Conservation (phyloP, 1,140 invertebrate genomes). For the Aphaenogaster ashmeadi region DNA sequence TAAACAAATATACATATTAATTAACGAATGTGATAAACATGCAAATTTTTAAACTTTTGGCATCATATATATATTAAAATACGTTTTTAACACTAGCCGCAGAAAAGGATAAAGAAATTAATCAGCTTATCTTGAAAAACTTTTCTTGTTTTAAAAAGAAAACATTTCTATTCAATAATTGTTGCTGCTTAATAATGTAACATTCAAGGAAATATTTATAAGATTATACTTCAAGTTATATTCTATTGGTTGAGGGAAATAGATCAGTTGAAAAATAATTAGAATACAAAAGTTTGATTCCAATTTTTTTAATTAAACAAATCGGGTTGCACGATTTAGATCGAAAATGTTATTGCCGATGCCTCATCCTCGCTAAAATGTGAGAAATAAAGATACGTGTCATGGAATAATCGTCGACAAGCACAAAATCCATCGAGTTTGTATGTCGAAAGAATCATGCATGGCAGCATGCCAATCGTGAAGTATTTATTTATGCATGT, state of each 20-base stretch:
- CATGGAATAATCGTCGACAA: slow-evolving; percentile 64
- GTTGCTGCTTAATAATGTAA: background rate
- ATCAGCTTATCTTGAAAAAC: background rate
- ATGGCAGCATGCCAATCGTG: slow-evolving; percentile 80
- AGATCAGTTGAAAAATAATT: slow-evolving; percentile 9
- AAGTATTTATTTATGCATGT: slow-evolving; percentile 52
- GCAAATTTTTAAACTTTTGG: background rate
- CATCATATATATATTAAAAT: background rate
- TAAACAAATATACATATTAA: background rate
- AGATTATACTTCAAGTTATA: background rate
- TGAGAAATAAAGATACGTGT: slow-evolving; percentile 50
- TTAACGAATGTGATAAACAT: background rate
- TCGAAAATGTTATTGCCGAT: slow-evolving; percentile 38
- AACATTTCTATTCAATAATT: background rate
- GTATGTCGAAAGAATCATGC: slow-evolving; percentile 79
- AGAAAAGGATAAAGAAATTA: background rate
- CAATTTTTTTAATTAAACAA: background rate
- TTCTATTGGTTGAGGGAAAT: background rate
- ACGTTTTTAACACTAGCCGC: background rate
- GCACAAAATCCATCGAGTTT: slow-evolving; percentile 72
- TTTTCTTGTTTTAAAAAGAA: background rate
- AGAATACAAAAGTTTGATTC: background rate
- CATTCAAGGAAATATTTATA: background rate
- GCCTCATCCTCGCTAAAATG: slow-evolving; percentile 50
- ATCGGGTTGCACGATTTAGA: background rate